Evolutionary conservation across 2,888 invertebrate genomes (phyloP), one percentile per base, ranked within the genome.

Genomic region (Empis livida): DNA sequence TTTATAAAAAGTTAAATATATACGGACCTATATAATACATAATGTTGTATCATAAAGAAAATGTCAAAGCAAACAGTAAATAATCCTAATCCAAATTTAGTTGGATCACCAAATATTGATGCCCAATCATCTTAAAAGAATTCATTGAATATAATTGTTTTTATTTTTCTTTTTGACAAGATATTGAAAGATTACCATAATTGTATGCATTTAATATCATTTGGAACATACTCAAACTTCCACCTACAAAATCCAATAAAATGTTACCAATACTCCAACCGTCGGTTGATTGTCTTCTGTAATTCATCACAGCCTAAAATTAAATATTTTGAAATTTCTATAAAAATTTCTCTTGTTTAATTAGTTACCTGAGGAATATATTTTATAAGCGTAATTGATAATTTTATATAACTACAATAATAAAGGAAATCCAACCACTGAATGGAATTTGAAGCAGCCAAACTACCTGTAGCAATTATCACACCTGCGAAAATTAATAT

Each of bases 221-320:
- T 72, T 99, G 99, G 10, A 94, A 71, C 73, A 99, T 84, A 61
- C 95, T 96, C 39, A 97, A 75, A 44, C 76, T 75, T 9, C 99
- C 99, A 47, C 99, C 99, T 13, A 90, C 87, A 67, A 95, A 95
- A 72, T 99, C 99, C 47, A 97, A 73, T 61, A 99, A 77, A 58
- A 99, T 90, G 72, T 97, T 97, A 43, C 95, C 96, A 61, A 99
- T 97, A 59, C 95, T 94, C 97, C 97, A 99, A 40, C 99, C 99
- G 2, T 83, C 80, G 0, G 99, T 99, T 48, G 94, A 95, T 69
- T 97, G 92, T 51, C 99, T 79, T 59, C 80, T 80, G 72, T 87
- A 99, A 73, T 99, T 99, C 82, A 94, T 92, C 62, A 84, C 84
- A 0, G 94, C 97, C 89, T 92, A 68, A 43, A 51, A 52, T 35